Evolutionary conservation across 2,888 invertebrate species (phyloP).

Genomic region (Notodonta dromedarius): DNA sequence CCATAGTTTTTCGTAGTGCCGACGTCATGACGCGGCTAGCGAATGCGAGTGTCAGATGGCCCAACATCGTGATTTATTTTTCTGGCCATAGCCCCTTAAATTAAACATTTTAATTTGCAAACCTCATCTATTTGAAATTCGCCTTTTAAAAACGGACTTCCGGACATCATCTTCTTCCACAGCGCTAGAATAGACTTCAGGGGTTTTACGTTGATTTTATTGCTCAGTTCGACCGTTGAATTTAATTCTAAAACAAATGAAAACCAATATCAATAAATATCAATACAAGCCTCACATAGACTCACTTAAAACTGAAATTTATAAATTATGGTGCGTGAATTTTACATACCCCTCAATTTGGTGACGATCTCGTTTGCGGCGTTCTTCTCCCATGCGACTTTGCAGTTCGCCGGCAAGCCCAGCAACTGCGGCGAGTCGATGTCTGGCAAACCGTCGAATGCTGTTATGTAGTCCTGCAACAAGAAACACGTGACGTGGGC

Average conservation of each 20-base stretch:
- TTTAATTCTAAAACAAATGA: conserved; percentile 59
- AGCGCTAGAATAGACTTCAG: conserved; percentile 87
- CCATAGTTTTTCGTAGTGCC: too few species aligned
- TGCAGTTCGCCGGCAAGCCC: conserved; percentile 94
- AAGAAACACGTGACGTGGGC: not conserved
- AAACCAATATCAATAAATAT: not conserved
- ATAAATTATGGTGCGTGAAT: not conserved
- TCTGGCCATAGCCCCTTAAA: too few species aligned
- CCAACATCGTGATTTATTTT: too few species aligned
- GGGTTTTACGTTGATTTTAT: conserved; percentile 84
- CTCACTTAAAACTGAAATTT: not conserved
- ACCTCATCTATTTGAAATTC: conserved; percentile 58
- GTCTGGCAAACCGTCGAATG: conserved; percentile 88
- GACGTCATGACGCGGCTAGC: too few species aligned
- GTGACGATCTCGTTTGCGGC: conserved; percentile 85
- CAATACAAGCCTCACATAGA: not conserved
- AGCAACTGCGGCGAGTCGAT: conserved; percentile 90
- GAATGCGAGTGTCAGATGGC: too few species aligned
- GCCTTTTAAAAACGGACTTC: conserved; percentile 68
- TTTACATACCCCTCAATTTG: conserved; percentile 47
- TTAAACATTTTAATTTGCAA: not conserved
- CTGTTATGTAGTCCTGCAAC: conserved; percentile 86
- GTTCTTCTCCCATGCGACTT: conserved; percentile 91
- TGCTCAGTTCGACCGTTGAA: conserved; percentile 55
- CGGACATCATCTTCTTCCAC: conserved; percentile 92